phyloP scores from a whole-genome alignment of 2,113 vertebrate species.

The Neomonachus schauinslandi region DNA sequence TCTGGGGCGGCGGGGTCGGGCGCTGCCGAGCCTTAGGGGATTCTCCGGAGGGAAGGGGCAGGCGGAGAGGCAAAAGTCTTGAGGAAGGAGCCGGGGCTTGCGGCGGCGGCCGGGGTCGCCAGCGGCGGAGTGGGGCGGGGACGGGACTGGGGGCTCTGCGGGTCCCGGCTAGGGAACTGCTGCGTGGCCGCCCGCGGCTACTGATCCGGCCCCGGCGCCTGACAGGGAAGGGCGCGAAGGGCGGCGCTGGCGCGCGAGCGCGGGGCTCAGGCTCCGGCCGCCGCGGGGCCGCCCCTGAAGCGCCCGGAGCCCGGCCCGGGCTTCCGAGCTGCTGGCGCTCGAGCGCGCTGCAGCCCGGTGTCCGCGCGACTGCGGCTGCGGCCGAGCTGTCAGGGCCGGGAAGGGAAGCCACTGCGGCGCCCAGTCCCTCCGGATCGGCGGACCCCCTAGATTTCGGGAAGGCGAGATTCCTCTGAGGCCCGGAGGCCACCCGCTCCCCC shows the following conservation, averaged over 20 bases:
- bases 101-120: not conserved
- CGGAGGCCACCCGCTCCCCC: slow-evolving; percentile 58
- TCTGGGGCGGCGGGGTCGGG: not conserved
- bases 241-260: not conserved
- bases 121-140: too few relatives aligned
- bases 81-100: not conserved
- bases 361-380: not conserved
- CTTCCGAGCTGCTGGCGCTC: not conserved
- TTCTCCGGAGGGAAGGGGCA: not conserved
- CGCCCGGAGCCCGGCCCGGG: not conserved
- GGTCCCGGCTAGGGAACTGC: slow-evolving; percentile 57
- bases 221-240: not conserved
- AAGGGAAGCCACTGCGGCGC: slow-evolving; percentile 79
- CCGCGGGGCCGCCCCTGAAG: not conserved
- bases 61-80: slow-evolving; percentile 64
- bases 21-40: not conserved
- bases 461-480: slow-evolving; percentile 82
- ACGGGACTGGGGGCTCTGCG: not conserved
- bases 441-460: slow-evolving; percentile 74
- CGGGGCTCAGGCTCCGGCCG: not conserved
- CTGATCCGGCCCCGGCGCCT: not conserved
- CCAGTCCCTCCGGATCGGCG: slow-evolving; percentile 79
- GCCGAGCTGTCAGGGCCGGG: slow-evolving; percentile 56
- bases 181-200: slow-evolving; percentile 37
- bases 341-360: not conserved